Conservation (phyloP, 2,888 invertebrate species). For the Heliothis peltigera region DNA sequence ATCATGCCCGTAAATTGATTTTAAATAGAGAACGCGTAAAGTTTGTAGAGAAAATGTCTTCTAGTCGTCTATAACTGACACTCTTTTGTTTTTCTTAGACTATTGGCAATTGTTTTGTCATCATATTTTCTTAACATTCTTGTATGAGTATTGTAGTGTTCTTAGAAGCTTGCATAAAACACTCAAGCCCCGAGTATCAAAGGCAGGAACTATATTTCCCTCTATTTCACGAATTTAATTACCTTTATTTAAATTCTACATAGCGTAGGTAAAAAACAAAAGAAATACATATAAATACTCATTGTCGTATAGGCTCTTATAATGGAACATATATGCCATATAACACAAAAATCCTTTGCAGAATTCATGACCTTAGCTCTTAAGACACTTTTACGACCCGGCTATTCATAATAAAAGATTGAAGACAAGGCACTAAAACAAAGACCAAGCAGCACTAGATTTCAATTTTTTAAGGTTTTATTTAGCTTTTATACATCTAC, state of each 20-base stretch:
- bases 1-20: background rate
- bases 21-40: too few relatives aligned
- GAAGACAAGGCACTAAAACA: constrained; percentile 50
- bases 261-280: background rate
- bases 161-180: constrained; percentile 1
- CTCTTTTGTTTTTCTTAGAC: too few relatives aligned
- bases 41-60: too few relatives aligned
- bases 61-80: too few relatives aligned
- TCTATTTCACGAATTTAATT: too few relatives aligned
- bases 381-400: constrained; percentile 56
- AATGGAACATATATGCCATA: constrained; percentile 27
- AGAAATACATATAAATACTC: constrained; percentile 11
- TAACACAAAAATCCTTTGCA: constrained; percentile 47
- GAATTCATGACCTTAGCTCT: constrained; percentile 53
- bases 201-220: background rate
- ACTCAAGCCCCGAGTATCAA: background rate
- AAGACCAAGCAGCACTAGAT: constrained; percentile 35
- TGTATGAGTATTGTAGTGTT: background rate
- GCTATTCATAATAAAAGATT: constrained; percentile 61
- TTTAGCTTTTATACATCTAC: constrained; percentile 25
- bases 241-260: too few relatives aligned
- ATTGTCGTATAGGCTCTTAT: constrained; percentile 26
- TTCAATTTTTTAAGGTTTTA: constrained; percentile 23
- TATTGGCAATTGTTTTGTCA: background rate
- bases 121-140: background rate